Conservation (phyloP, 1,140 invertebrate genomes). For the Eulimnadia texana region DNA sequence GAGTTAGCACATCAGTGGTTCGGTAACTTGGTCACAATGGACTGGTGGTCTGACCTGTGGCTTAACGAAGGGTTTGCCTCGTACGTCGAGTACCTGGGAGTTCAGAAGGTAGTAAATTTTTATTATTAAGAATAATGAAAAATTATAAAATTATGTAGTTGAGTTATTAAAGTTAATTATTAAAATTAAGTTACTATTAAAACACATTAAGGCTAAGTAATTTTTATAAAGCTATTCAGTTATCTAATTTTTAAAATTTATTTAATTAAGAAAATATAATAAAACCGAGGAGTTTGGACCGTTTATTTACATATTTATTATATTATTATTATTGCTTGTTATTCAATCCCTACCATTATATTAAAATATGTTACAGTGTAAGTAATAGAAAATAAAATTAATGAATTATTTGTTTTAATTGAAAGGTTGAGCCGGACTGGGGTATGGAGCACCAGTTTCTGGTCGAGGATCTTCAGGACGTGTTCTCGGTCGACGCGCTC, state of each 20-base stretch:
- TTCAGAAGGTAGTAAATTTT: conserved; percentile 19
- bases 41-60: conserved; percentile 34
- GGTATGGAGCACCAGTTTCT: conserved; percentile 69
- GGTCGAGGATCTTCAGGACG: conserved; percentile 57
- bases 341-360: no score
- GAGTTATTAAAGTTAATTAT: conserved; percentile 25
- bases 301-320: no score
- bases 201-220: conserved; percentile 82
- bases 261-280: no score
- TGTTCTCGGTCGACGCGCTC: conserved; percentile 67
- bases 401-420: no score
- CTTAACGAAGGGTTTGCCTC: conserved; percentile 35
- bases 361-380: no score
- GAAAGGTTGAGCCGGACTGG: conserved; percentile 48
- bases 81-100: conserved; percentile 27
- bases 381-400: no score
- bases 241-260: no score
- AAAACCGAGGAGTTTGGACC: no score
- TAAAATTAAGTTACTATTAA: conserved; percentile 54
- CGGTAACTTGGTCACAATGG: conserved; percentile 39
- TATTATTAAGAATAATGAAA: conserved; percentile 19
- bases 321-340: no score
- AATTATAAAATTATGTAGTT: background rate
- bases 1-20: conserved; percentile 42
- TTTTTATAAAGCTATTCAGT: conserved; percentile 74